Evolutionary conservation across 2,113 vertebrate genomes (phyloP), one percentile per base, ranked within the genome.

Genomic region (Brachionichthys hirsutus): DNA sequence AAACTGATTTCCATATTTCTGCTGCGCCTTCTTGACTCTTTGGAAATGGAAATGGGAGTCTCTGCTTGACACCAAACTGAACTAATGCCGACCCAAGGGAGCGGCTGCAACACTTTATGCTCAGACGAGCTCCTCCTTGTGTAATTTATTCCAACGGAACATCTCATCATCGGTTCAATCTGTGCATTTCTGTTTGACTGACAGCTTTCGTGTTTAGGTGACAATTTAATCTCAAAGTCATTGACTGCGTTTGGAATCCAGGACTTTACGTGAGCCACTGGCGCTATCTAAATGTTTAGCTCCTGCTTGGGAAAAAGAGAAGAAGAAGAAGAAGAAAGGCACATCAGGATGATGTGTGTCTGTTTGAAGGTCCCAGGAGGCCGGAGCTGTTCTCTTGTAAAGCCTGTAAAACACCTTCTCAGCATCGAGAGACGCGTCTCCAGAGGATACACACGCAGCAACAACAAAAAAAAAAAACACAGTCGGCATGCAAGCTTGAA

Each of bases 391-490:
- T 81, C 72, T 69, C 64, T 73, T 81, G 62, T 81, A 81, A 85
- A 84, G 70, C 75, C 80, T 87, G 82, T 90, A 89, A 88, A 88
- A 86, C 80, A 88, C 83, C 74, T n/a, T 87, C 75, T 79, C 60
- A 85, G 78, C 69, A n/a, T 67, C 56, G 50, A 85, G 57, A 77
- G 62, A 59, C 45, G 56, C 34, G 61, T 88, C 90, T 81, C 86
- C 44, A 59, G 88, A 85, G 89, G 60, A 80, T 70, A 71, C 51
- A 62, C 49, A 70, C 79, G 77, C 71, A 87, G 81, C 87, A 91
- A 74, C 64, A 30, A 30, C 3, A 30, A 30, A 30, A 30, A 30
- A 30, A 30, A 30, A 30, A 30, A 30, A 30, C 24, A 30, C 57
- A 82, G 81, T 86, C 83, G 83, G 77, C 70, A 61, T 81, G 69